Base-by-base conservation (phyloP, 2,888 invertebrate species). In the Melikaiella ostensackeni region DNA sequence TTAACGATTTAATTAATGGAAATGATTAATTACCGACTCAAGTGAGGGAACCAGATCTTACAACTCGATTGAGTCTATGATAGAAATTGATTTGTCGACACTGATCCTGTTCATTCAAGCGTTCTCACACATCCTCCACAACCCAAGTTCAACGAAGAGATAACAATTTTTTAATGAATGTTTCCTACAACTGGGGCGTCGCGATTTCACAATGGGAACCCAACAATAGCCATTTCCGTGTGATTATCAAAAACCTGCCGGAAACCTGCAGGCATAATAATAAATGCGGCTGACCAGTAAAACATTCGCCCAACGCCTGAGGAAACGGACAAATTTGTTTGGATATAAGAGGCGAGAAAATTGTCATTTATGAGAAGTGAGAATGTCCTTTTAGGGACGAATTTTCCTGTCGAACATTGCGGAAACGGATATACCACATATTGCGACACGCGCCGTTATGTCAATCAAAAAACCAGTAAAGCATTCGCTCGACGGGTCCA, bases 371-470 rank as follows among this genome's bases (percentile, higher is more conserved):
- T 9, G n/a, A 8, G 8, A 9, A 50, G 8, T 50, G n/a, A 55
- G 55, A 55, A 55, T 21, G 21, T n/a, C 21, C 0, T 9, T 55
- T 55, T 4, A 55, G n/a, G 55, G 9, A 55, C 16, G 16, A 46
- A 46, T 46, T 55, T 55, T 21, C 55, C 55, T 33, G 30, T 27
- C 50, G 30, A 70, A 50, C 46, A 80, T 85, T 86, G 77, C 84
- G 85, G 84, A 84, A 84, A 84, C 85, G 86, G 84, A 86, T 86
- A 84, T 77, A 80, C 83, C 82, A 77, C n/a, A n/a, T n/a, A n/a
- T n/a, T n/a, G n/a, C n/a, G n/a, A n/a, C 16, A 42, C 33, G 79
- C 83, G 84, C 84, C 85, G 83, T 86, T 86, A 86, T 78, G 76
- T 80, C 83, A 82, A 84, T 84, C 81, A 75, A 74, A 79, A 79